phyloP scores from a whole-genome alignment of 2,797 vertebrate species.

The Centroberyx gerrardi region DNA sequence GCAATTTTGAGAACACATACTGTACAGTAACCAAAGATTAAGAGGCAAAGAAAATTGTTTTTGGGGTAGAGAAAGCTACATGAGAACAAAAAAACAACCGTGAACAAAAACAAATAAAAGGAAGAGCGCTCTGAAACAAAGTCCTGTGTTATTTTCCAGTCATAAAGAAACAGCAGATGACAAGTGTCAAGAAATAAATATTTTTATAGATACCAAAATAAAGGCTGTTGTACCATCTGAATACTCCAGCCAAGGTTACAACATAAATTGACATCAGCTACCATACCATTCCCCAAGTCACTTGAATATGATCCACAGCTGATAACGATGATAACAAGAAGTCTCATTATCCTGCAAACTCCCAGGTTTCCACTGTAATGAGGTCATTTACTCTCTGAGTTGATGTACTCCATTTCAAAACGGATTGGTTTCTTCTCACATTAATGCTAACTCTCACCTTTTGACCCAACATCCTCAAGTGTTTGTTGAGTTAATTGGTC shows the following conservation, averaged over 20 bases:
- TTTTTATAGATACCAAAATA: too few species aligned
- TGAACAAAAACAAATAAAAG: background rate
- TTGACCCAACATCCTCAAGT: conserved; percentile 20
- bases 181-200: too few species aligned
- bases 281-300: background rate
- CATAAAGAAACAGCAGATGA: too few species aligned
- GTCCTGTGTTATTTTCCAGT: background rate
- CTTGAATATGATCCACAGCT: background rate
- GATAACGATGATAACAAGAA: background rate
- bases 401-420: conserved; percentile 3
- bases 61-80: background rate
- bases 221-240: too few species aligned
- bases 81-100: background rate
- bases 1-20: conserved; percentile 3
- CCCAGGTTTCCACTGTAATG: conserved; percentile 12
- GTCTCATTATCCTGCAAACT: background rate
- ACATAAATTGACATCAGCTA: background rate
- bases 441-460: conserved; percentile 44
- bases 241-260: too few species aligned
- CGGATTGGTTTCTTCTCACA: conserved; percentile 38
- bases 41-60: background rate
- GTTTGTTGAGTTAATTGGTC: conserved; percentile 59
- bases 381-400: conserved; percentile 33
- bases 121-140: too few species aligned
- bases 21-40: background rate